Conservation (phyloP, 2,113 vertebrate genomes). For the Chloroceryle aenea region DNA sequence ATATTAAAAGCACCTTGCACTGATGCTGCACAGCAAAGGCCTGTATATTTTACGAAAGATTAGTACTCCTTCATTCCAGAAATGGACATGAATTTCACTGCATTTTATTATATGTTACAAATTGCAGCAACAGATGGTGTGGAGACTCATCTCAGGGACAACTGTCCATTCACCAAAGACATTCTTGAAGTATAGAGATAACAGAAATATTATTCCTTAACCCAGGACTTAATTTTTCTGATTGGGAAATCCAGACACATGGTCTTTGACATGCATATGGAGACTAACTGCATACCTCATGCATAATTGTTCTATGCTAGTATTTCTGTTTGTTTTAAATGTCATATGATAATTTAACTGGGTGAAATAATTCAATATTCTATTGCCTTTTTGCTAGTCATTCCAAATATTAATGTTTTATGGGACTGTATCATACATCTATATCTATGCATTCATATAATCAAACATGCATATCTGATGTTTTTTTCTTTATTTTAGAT, state of each 20-base stretch:
- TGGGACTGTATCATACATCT: background rate
- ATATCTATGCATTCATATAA: background rate
- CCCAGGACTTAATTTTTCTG: background rate
- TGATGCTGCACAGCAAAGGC: background rate
- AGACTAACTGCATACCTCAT: background rate
- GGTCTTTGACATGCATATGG: background rate
- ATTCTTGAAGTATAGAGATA: background rate
- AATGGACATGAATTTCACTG: background rate
- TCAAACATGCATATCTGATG: background rate
- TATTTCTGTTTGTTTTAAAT: background rate
- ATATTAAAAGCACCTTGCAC: background rate
- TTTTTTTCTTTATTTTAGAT: conserved; percentile 72
- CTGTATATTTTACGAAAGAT: background rate
- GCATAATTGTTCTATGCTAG: background rate
- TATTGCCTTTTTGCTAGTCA: background rate
- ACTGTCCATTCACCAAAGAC: background rate
- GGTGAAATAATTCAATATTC: background rate
- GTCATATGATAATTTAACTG: background rate
- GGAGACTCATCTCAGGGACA: background rate
- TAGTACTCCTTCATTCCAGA: background rate
- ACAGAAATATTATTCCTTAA: background rate
- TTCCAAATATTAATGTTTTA: background rate
- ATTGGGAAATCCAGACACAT: background rate
- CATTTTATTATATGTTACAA: background rate
- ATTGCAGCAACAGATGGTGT: background rate